Conservation (phyloP, 2,113 vertebrate species). For the Cygnus buccinator region DNA sequence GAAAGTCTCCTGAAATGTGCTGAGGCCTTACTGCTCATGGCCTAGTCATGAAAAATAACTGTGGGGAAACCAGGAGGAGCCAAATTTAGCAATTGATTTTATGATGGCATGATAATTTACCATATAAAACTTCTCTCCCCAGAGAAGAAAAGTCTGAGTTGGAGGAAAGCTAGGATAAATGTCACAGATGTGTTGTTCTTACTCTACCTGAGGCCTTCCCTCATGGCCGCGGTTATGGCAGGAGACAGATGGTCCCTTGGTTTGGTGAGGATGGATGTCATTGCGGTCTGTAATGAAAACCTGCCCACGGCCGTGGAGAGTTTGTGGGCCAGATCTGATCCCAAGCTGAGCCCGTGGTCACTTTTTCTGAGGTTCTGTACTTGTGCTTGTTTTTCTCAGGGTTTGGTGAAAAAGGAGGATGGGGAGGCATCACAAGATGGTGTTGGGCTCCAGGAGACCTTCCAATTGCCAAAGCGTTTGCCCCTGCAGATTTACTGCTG, state of each 20-base stretch:
- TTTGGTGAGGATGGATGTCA: fast-evolving
- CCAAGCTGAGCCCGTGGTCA: fast-evolving
- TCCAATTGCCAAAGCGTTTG: fast-evolving
- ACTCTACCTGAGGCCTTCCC: not conserved
- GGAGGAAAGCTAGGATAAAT: not conserved
- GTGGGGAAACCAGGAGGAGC: not conserved
- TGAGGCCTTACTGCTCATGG: not conserved
- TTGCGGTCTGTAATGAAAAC: fast-evolving
- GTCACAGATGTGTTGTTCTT: not conserved
- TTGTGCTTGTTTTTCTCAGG: not conserved
- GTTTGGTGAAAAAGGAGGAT: not conserved
- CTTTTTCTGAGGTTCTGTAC: not conserved
- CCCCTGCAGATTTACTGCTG: not conserved
- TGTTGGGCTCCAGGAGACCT: not conserved
- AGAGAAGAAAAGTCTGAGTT: not conserved
- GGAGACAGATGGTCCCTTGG: fast-evolving
- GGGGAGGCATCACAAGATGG: not conserved
- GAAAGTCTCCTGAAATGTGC: not conserved
- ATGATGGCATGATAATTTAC: too few species aligned
- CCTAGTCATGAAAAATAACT: not conserved
- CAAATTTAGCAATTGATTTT: not conserved
- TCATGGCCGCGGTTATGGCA: not conserved
- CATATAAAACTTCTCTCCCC: not conserved
- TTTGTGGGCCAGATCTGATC: not conserved
- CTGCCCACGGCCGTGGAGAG: fast-evolving